phyloP scores from a whole-genome alignment of 2,113 vertebrate genomes.

The Tretioscincus oriximinensis region DNA sequence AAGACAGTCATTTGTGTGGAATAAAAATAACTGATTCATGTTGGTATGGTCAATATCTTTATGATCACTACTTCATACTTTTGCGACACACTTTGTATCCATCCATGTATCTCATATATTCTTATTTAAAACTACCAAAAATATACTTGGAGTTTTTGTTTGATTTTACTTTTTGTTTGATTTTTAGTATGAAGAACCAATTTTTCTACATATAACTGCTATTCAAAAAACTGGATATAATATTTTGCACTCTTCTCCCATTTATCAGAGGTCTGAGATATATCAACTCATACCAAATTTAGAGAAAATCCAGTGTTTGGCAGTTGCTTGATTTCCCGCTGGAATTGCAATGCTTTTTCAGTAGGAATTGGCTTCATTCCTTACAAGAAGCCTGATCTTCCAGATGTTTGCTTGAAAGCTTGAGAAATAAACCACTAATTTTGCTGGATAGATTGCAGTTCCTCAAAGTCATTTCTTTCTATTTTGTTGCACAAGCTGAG shows the following conservation, averaged over 20 bases:
- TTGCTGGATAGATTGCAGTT: conserved; percentile 1
- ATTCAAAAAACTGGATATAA: conserved; percentile 32
- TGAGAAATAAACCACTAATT: conserved; percentile 33
- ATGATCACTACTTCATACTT: no score
- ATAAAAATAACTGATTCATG: no score
- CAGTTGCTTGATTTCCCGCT: not conserved
- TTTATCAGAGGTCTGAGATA: conserved; percentile 34
- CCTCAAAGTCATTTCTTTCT: conserved; percentile 10
- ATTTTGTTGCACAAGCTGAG: conserved; percentile 14
- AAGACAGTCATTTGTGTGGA: no score
- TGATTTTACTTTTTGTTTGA: no score
- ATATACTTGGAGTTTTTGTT: not conserved
- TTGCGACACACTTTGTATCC: not conserved
- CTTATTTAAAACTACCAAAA: not conserved
- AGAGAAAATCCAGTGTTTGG: conserved; percentile 18
- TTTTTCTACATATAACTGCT: not conserved
- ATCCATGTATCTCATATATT: not conserved
- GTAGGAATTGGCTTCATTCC: conserved; percentile 20
- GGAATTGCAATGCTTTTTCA: conserved; percentile 15
- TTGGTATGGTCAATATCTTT: no score
- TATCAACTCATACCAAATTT: conserved; percentile 6
- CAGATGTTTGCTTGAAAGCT: conserved; percentile 9
- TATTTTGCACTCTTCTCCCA: conserved; percentile 31
- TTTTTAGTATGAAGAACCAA: not conserved
- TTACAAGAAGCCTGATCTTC: conserved; percentile 3